phyloP scores from a whole-genome alignment of 2,888 invertebrate species.

The Cryptus viduatorius region DNA sequence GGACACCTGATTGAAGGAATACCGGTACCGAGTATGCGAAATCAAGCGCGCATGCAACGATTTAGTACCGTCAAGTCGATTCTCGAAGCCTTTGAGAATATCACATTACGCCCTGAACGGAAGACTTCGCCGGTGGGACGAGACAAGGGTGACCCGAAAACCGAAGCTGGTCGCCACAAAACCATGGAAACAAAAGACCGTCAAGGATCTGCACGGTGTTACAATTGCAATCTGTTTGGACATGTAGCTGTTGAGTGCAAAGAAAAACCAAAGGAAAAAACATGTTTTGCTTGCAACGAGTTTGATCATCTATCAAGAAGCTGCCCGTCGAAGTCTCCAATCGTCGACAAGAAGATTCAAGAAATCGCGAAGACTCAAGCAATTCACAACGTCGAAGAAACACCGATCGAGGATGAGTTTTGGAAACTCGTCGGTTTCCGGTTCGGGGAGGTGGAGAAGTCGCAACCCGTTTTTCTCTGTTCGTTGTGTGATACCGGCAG shows the following conservation, averaged over 20 bases:
- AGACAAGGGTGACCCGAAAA: not conserved
- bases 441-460: not conserved
- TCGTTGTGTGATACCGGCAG: conserved; percentile 46
- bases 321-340: conserved; percentile 29
- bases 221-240: conserved; percentile 40
- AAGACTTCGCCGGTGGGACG: not conserved
- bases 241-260: conserved; percentile 27
- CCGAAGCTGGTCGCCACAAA: not conserved
- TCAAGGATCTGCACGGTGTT: conserved; percentile 24
- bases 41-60: conserved; percentile 53
- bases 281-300: conserved; percentile 50
- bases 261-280: not conserved
- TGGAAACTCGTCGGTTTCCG: not conserved
- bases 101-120: conserved; percentile 11
- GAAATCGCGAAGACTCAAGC: conserved; percentile 15
- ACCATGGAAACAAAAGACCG: not conserved
- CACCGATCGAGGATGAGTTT: conserved; percentile 15
- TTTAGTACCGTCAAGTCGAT: conserved; percentile 24
- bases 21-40: conserved; percentile 46
- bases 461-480: not conserved
- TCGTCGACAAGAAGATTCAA: not conserved
- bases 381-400: conserved; percentile 26
- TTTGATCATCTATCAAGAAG: conserved; percentile 19
- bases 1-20: conserved; percentile 62
- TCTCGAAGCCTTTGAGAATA: conserved; percentile 47